These are phyloP conservation scores for Aphrophora alni DNA, from an alignment of 2,888 invertebrate species.

Conservation along the genomic window DNA sequence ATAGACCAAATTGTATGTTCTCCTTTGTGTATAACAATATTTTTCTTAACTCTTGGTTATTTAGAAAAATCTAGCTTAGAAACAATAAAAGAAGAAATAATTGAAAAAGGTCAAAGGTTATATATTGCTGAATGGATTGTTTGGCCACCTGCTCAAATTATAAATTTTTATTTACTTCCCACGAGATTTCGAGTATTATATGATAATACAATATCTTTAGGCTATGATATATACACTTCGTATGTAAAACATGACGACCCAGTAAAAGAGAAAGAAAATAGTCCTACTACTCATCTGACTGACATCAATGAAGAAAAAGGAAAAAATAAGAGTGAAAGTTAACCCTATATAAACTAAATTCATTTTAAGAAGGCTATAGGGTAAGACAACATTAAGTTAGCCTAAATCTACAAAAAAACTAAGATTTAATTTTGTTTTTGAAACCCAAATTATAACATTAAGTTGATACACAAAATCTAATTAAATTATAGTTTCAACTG, in stretches of 20 bases:
- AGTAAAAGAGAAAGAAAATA: neutral
- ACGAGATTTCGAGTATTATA: constrained; percentile 83
- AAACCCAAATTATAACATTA: too few species aligned
- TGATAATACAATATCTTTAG: constrained; percentile 83
- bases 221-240: constrained; percentile 86
- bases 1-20: constrained; percentile 86
- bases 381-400: too few species aligned
- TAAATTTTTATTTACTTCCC: constrained; percentile 91
- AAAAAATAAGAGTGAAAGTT: too few species aligned
- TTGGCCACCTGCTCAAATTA: constrained; percentile 91
- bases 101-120: constrained; percentile 75
- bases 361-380: too few species aligned
- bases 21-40: constrained; percentile 77
- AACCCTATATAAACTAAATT: too few species aligned
- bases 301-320: too few species aligned
- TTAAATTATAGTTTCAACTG: too few species aligned
- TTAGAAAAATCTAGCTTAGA: constrained; percentile 69
- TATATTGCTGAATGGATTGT: constrained; percentile 89
- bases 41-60: constrained; percentile 77
- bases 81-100: constrained; percentile 72
- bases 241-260: constrained; percentile 52
- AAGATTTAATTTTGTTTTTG: too few species aligned
- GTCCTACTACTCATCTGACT: too few species aligned
- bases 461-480: too few species aligned
- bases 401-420: too few species aligned